These are phyloP conservation scores for Esox lucius DNA, from an alignment of 2,797 vertebrate genomes.

Conservation along the genomic window DNA sequence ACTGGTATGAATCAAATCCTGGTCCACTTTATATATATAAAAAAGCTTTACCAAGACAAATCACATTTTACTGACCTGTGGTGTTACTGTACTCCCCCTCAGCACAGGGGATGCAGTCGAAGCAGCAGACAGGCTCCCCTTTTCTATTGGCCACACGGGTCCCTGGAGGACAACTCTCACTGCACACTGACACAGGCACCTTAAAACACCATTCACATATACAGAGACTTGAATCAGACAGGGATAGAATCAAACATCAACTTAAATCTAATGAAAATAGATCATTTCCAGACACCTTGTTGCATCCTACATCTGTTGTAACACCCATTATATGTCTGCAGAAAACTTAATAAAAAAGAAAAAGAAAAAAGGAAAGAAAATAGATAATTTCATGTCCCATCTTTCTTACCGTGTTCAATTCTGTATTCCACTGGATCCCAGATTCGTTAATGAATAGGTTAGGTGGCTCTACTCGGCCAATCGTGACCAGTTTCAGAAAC, in stretches of 20 bases:
- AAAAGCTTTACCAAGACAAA: not conserved
- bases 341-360: too few species aligned
- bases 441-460: constrained; percentile 68
- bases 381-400: not conserved
- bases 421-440: constrained; percentile 66
- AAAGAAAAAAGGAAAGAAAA: too few species aligned
- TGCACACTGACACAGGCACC: constrained; percentile 60
- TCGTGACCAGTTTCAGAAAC: constrained; percentile 47
- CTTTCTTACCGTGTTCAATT: not conserved
- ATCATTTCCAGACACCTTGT: too few species aligned
- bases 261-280: not conserved
- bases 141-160: constrained; percentile 52
- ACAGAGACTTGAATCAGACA: not conserved
- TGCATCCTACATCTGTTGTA: too few species aligned
- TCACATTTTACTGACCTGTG: constrained; percentile 33
- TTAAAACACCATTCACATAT: constrained; percentile 25
- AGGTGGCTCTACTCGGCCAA: constrained; percentile 67
- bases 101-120: constrained; percentile 57
- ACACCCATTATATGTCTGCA: too few species aligned
- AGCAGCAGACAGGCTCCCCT: constrained; percentile 56
- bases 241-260: not conserved
- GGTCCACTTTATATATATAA: not conserved
- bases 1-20: too few species aligned
- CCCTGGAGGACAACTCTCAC: constrained; percentile 46
- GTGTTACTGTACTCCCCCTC: constrained; percentile 54